phyloP scores from a whole-genome alignment of 2,113 vertebrate species.

The Athene cunicularia region DNA sequence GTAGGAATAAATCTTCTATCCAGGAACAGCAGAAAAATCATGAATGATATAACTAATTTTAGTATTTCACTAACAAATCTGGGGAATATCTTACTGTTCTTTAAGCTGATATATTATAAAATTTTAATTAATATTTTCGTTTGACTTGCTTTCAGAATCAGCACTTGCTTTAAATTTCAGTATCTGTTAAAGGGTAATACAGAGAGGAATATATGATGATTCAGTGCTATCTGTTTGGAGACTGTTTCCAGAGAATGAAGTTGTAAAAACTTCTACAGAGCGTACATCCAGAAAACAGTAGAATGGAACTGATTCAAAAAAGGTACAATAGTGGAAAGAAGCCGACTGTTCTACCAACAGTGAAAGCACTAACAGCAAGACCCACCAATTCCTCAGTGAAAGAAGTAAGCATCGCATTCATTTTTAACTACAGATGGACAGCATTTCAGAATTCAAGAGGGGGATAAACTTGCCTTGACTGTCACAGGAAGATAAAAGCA shows the following conservation, averaged over 20 bases:
- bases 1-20: not conserved
- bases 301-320: not conserved
- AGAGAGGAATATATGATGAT: not conserved
- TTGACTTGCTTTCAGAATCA: not conserved
- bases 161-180: not conserved
- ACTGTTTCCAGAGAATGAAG: not conserved
- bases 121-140: not conserved
- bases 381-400: not conserved
- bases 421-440: not conserved
- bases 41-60: rapidly evolving
- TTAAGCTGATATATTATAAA: not conserved
- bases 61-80: not conserved
- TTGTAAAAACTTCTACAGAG: not conserved
- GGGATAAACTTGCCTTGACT: not conserved
- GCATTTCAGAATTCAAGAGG: not conserved
- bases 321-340: not conserved
- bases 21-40: not conserved
- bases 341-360: not conserved
- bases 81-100: not conserved
- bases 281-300: not conserved
- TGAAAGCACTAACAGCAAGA: not conserved
- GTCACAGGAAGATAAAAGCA: not conserved
- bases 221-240: not conserved
- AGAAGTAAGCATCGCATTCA: not conserved
- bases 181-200: not conserved